phyloP scores from a whole-genome alignment of 1,140 invertebrate species.

The Bombyx mori region DNA sequence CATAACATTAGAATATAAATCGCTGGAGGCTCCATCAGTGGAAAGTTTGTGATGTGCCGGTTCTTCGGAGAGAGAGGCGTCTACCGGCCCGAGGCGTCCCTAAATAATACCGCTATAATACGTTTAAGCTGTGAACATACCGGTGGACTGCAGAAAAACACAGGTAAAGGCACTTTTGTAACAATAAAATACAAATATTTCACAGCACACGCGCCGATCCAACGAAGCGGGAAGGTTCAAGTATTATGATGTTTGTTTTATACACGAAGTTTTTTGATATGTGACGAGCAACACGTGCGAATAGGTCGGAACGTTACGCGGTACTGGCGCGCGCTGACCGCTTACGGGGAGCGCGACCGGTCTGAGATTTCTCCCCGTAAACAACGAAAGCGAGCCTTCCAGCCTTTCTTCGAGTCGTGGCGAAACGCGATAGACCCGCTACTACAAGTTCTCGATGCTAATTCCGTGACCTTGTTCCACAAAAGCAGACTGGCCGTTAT shows the following conservation, averaged over 20 bases:
- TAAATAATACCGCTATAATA: constrained; percentile 40
- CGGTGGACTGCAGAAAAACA: constrained; percentile 36
- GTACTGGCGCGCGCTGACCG: constrained; percentile 29
- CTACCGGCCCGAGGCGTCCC: constrained; percentile 21
- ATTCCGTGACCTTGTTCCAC: constrained; percentile 4
- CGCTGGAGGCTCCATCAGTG: too few relatives aligned
- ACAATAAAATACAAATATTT: constrained; percentile 24
- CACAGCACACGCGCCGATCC: constrained; percentile 24
- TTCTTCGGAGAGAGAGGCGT: neutral
- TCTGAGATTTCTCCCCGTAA: constrained; percentile 66
- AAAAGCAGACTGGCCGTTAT: neutral
- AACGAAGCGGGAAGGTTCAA: constrained; percentile 2
- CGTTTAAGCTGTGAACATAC: constrained; percentile 34
- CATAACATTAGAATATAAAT: too few relatives aligned
- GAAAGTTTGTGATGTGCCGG: too few relatives aligned
- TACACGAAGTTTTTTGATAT: constrained; percentile 14
- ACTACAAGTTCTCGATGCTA: constrained; percentile 29
- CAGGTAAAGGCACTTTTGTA: constrained; percentile 36
- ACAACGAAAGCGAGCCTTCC: constrained; percentile 63
- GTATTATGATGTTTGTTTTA: constrained; percentile 8
- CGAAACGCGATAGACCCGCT: constrained; percentile 41
- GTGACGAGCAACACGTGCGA: constrained; percentile 16
- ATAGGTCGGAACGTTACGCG: constrained; percentile 31
- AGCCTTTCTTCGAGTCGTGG: constrained; percentile 57
- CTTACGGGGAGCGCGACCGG: constrained; percentile 30